These are phyloP conservation scores for Anoncus sp. DNA, from an alignment of 2,888 invertebrate genomes.

Conservation along the genomic window DNA sequence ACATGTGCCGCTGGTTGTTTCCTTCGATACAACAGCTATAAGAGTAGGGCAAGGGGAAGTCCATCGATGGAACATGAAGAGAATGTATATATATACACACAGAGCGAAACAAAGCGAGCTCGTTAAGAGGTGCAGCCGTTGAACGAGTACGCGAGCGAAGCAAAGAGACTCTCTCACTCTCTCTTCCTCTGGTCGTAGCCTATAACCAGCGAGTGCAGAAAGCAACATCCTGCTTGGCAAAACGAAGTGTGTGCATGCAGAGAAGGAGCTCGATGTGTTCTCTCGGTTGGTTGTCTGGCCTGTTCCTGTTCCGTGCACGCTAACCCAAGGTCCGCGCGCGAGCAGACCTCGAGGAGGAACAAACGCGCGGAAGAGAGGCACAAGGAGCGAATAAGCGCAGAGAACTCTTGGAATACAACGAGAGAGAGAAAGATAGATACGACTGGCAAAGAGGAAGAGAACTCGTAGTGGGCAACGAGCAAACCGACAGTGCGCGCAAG, in stretches of 20 bases:
- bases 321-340: conserved; percentile 6
- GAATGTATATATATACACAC: no score
- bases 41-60: conserved; percentile 33
- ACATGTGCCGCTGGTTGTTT: conserved; percentile 61
- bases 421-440: conserved; percentile 1
- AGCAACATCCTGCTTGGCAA: conserved; percentile 60
- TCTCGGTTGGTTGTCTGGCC: conserved; percentile 5
- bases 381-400: conserved; percentile 54
- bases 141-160: conserved; percentile 74
- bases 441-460: conserved; percentile 15
- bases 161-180: conserved; percentile 59
- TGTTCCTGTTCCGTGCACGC: conserved; percentile 46
- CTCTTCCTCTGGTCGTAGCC: conserved; percentile 52
- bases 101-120: conserved; percentile 82
- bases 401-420: not conserved
- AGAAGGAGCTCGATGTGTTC: conserved; percentile 33
- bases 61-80: conserved; percentile 62
- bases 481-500: conserved; percentile 40
- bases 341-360: conserved; percentile 10
- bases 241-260: conserved; percentile 46
- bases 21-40: conserved; percentile 22
- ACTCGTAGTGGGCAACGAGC: conserved; percentile 45
- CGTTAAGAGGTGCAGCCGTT: conserved; percentile 81
- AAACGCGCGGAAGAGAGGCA: conserved; percentile 35
- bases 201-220: conserved; percentile 50